Conservation (phyloP, 2,888 invertebrate genomes). For the Uloborus plumipes region DNA sequence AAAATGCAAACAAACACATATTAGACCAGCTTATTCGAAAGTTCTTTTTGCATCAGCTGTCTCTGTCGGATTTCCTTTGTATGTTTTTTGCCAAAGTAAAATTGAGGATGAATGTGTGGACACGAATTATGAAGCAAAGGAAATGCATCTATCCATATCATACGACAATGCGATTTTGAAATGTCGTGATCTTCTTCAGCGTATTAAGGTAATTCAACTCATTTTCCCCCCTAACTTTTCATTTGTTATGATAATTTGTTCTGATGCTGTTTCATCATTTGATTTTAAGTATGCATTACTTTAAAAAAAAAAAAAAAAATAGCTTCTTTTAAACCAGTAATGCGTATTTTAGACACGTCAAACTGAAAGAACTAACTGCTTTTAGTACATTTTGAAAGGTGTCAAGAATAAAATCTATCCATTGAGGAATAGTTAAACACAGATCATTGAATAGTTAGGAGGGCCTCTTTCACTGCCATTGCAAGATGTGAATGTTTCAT, state of each 20-base stretch:
- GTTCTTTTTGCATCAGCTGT: constrained; percentile 30
- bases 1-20: no score
- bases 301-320: no score
- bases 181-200: constrained; percentile 42
- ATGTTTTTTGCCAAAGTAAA: constrained; percentile 28
- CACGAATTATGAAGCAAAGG: neutral
- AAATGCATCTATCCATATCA: neutral
- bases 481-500: no score
- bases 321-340: neutral
- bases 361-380: neutral
- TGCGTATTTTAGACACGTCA: neutral
- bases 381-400: no score
- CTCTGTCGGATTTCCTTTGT: constrained; percentile 32
- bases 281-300: neutral
- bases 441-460: no score
- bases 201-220: constrained; percentile 28
- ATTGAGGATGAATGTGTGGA: constrained; percentile 6
- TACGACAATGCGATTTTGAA: constrained; percentile 38
- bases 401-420: no score
- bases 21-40: neutral
- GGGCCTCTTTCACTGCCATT: no score
- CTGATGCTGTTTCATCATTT: neutral
- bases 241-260: neutral
- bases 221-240: neutral
- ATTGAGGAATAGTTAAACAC: no score